A percentile compares a stretch with the other conserved stretches of the same genome.
Evolutionary conservation across 2,888 invertebrate species (phyloP).

Genomic region (Nomada ruficornis): DNA sequence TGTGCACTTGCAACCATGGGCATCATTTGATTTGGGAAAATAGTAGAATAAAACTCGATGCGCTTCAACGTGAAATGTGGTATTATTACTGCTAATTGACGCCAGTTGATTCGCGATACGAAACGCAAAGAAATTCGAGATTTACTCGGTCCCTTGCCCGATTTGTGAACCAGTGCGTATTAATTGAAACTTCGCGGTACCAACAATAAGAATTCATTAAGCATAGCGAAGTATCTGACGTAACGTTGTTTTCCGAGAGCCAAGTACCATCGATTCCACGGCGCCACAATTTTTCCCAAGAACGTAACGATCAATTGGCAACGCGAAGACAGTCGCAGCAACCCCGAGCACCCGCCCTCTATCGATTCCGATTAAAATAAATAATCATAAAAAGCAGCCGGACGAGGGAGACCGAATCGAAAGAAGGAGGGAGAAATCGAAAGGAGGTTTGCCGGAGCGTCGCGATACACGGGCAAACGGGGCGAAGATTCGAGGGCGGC

Average conservation of each 20-base stretch:
- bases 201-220: no score
- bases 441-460: constrained; percentile 32
- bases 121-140: no score
- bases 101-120: no score
- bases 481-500: constrained; percentile 31
- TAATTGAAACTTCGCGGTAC: no score
- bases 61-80: no score
- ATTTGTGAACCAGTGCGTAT: no score
- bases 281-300: background rate
- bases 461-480: constrained; percentile 30
- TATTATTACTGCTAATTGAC: no score
- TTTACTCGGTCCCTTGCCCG: no score
- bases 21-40: no score
- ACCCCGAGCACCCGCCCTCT: constrained; percentile 4
- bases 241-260: background rate
- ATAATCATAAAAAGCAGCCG: constrained; percentile 33
- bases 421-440: background rate
- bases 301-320: background rate
- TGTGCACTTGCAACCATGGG: background rate
- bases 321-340: background rate
- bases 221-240: no score
- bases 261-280: background rate
- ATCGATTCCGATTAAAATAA: constrained; percentile 43
- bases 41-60: background rate
- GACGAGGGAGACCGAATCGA: background rate